These are phyloP conservation scores for Nannobrachium achirus DNA, from an alignment of 2,113 vertebrate species.

Conservation along the genomic window DNA sequence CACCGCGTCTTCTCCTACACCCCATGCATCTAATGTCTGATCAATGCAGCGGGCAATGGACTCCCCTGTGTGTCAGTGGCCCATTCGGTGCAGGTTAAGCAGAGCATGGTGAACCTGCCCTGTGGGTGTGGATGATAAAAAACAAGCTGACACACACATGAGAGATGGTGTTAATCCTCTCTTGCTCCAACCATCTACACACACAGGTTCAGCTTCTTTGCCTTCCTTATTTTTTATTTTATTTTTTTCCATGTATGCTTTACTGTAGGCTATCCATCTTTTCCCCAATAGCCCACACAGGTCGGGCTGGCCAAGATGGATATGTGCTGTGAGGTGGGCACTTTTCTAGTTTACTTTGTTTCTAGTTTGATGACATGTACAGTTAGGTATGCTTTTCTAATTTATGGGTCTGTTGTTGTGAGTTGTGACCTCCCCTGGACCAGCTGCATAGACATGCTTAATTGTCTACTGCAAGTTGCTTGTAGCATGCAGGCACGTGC, in stretches of 20 bases:
- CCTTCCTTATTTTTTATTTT: not conserved
- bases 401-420: too few relatives aligned
- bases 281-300: not conserved
- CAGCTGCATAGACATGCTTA: too few relatives aligned
- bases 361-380: too few relatives aligned
- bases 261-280: not conserved
- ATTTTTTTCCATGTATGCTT: not conserved
- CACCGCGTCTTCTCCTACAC: constrained; percentile 19
- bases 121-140: constrained; percentile 19
- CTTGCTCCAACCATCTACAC: constrained; percentile 18
- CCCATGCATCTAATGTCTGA: constrained; percentile 13
- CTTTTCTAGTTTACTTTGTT: too few relatives aligned
- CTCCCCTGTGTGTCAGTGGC: constrained; percentile 17
- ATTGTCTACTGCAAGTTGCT: too few relatives aligned
- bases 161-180: constrained; percentile 14
- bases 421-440: too few relatives aligned
- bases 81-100: constrained; percentile 13
- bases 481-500: too few relatives aligned
- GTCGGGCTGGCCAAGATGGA: too few relatives aligned
- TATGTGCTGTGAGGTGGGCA: too few relatives aligned
- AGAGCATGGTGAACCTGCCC: constrained; percentile 10
- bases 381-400: too few relatives aligned
- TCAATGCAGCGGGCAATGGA: constrained; percentile 18
- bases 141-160: constrained; percentile 21
- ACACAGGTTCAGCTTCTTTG: constrained; percentile 9